Base-by-base conservation (phyloP, 2,113 vertebrate species). In the Pseudois nayaur region DNA sequence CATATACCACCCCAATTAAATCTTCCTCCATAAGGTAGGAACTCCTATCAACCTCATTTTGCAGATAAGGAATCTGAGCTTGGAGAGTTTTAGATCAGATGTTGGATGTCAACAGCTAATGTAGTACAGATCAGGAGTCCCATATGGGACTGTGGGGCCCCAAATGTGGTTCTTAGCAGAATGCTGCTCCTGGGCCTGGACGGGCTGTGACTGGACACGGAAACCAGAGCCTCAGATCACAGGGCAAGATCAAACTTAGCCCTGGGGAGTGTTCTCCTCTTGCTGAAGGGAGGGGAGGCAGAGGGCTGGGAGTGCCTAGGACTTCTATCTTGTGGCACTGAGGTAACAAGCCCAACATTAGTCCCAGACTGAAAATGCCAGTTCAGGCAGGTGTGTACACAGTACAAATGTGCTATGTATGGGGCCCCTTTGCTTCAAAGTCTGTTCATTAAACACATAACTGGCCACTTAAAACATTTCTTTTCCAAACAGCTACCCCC, bases 11-110 rank as follows among this genome's bases (percentile, higher is more conserved):
- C 45, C 4, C 29, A 52, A n/a, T 78, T 67, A 89, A 57, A 81
- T 76, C 67, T 74, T 96, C 8, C 31, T 40, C 60, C 36, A 19
- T 36, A 29, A 95, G 15, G 57, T 62, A 96, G 81, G n/a, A 79
- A 25, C n/a, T 64, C 40, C 78, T 84, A 89, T 25, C 48, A 88
- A 33, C 25, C 31, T 40, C 23, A 85, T 91, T 90, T 92, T 90
- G 36, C 43, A 76, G 48, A 78, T 78, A 94, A 94, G 45, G 43
- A 95, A 91, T 79, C 62, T 59, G 83, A 93, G 21, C 62, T 93
- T 25, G 40, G 17, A 17, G n/a, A 54, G 55, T 36, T 60, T 87
- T 74, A 17, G 23, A 40, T 67, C 84, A 86, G 11, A 40, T 89
- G 36, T 52, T 1, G 29, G 71, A 55, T 31, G 36, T 60, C 23